Evolutionary conservation across 2,888 invertebrate species (phyloP).

Genomic region (Deilephila porcellus): DNA sequence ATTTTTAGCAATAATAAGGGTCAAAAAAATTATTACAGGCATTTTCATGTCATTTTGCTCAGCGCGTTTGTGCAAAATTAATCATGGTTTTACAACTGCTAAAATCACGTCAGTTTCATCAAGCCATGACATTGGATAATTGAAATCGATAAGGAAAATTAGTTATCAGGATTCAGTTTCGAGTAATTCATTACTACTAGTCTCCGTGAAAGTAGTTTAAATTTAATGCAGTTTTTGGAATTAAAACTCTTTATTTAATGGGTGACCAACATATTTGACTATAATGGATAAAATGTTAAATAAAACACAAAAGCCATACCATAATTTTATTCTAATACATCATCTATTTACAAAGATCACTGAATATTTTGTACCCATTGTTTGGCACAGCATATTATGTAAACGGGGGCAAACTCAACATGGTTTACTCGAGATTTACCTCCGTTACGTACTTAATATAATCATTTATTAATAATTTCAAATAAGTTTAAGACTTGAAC

Average conservation of each 20-base stretch:
- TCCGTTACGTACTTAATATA: background rate
- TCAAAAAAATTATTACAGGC: slow-evolving; percentile 51
- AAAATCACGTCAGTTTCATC: slow-evolving; percentile 5
- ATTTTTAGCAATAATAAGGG: slow-evolving; percentile 40
- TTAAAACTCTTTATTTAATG: too few relatives aligned
- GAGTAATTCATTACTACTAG: background rate
- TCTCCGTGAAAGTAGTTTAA: background rate
- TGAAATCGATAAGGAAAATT: slow-evolving; percentile 23
- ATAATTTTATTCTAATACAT: slow-evolving; percentile 8
- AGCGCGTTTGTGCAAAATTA: background rate
- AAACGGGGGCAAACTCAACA: slow-evolving; percentile 15
- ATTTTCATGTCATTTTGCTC: slow-evolving; percentile 50
- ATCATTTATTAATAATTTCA: background rate
- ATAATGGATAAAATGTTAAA: background rate
- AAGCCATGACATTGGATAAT: slow-evolving; percentile 23
- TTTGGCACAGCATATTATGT: background rate
- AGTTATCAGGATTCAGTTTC: background rate
- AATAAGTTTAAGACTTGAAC: background rate
- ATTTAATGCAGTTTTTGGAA: too few relatives aligned
- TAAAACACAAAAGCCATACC: background rate
- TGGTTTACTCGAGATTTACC: slow-evolving; percentile 12
- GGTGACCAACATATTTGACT: background rate
- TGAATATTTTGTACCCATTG: slow-evolving; percentile 21
- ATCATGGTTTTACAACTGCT: background rate
- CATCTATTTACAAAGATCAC: slow-evolving; percentile 38